Evolutionary conservation across 2,888 invertebrate species (phyloP), one percentile per base, ranked within the genome.

Genomic region (Hypena proboscidalis): DNA sequence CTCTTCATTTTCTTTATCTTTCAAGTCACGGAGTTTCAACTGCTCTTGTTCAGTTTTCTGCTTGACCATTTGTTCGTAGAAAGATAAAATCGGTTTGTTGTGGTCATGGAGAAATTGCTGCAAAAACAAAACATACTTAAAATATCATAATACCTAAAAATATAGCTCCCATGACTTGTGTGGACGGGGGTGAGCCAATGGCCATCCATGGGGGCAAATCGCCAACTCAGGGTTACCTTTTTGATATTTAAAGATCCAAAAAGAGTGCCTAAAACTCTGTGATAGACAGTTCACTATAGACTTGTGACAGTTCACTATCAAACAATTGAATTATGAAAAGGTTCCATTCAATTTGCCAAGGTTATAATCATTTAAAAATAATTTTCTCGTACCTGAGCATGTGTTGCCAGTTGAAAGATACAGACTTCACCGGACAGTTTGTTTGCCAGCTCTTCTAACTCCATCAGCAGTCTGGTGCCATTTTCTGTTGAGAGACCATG

Each of bases 61-160:
- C 33, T 93, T 92, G 5, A 97, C 79, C 98, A 98, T 98, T 87
- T 98, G 96, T 50, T 98, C 98, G 67, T 98, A 97, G 79, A 96
- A 97, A 4, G 98, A 98, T 44, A 95, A 92, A 0, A 94, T 94
- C 0, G 97, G 96, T 74, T 95, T 96, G 75, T 97, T 97, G 80
- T 97, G 94, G 11, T 93, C 88, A 52, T 95, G 94, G 0, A 98
- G 91, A 75, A 95, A 98, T 73, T 94, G 94, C 92, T 94, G 83
- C 1, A 85, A 50, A 10, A 27, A 8, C n/a, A 13, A 21, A 3
- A 25, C 4, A 10, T 23, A 8, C n/a, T 23, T 2, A 23, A 4
- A 23, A 4, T 2, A 1, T 2, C 4, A 8, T 9, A 2, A 7
- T 4, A 2, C 1, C n/a, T 2, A n/a, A 4, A 23, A 23, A 23